These are phyloP conservation scores for Heteromyza rotundicornis DNA, from an alignment of 2,888 invertebrate species.

Conservation along the genomic window DNA sequence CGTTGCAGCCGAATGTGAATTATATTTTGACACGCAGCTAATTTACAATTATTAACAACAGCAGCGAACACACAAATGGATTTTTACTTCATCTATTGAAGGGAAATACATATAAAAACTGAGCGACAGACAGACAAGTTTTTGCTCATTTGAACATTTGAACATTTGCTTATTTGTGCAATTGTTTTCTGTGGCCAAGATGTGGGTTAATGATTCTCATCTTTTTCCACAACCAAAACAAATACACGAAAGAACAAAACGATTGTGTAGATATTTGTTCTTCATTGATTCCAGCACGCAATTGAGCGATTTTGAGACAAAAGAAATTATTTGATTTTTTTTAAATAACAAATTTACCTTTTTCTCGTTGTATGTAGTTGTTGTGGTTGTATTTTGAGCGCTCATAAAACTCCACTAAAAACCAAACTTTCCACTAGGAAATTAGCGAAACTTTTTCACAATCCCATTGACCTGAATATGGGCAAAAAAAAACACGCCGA, in stretches of 20 bases:
- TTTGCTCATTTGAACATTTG: no score
- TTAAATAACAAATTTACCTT: not conserved
- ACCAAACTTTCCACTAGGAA: no score
- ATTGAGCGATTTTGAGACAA: not conserved
- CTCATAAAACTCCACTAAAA: no score
- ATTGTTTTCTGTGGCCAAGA: not conserved
- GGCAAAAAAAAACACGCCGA: no score
- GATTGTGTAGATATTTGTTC: not conserved
- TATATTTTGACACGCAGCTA: constrained; percentile 49
- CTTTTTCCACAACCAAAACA: not conserved
- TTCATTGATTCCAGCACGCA: constrained; percentile 3
- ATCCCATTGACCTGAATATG: no score
- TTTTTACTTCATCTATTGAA: not conserved
- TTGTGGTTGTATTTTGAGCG: no score
- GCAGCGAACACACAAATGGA: constrained; percentile 5
- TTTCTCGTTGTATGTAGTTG: no score
- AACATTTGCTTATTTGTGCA: not conserved
- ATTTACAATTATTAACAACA: constrained; percentile 41
- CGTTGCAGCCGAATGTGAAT: constrained; percentile 27
- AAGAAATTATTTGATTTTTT: no score
- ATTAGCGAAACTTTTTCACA: no score
- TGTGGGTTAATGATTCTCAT: not conserved
- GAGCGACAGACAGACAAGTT: not conserved
- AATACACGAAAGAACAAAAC: not conserved
- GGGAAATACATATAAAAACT: not conserved